Base-by-base conservation (phyloP, 2,113 vertebrate genomes). In the Struthio camelus region DNA sequence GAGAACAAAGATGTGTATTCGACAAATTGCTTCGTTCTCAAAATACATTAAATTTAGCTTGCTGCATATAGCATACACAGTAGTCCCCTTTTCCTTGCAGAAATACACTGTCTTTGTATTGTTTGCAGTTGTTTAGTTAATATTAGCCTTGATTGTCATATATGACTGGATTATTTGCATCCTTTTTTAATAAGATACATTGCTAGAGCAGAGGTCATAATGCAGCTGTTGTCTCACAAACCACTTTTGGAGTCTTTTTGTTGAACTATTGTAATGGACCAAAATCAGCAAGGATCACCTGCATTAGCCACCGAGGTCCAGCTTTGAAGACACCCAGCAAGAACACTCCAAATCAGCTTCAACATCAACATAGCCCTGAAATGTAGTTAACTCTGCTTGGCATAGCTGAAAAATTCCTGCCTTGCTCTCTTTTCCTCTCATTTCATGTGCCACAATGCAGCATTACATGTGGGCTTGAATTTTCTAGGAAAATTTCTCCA, bases 21-120 rank as follows among this genome's bases (percentile, higher is more conserved):
- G 58, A 96, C n/a, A 90, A 93, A 95, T 87, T 75, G 30, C 48
- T 96, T 93, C 38, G 58, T 89, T 93, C 80, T 93, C 70, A 89
- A 89, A 83, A 81, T 81, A 66, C 36, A 54, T 90, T 95, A 89
- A 50, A 85, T 90, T 85, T 85, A 59, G 42, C 36, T 75, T 62
- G n/a, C 65, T 85, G 36, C 34, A n/a, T 50, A 24, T 6, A 62
- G 12, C 42, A 36, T 27, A 38, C 4, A 90, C 64, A 54, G 22
- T 51, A 73, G 75, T 69, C 7, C 56, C 46, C 44, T 78, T 25
- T 14, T 16, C 4, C 6, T 5, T 61, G 44, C 36, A 95, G 54
- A 89, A 95, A 61, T 24, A 40, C 22, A 20, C 19, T 18, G 16
- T 27, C 20, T 22, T n/a, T n/a, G 5, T 20, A 71, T 80, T 54